A percentile compares a stretch with the other conserved stretches of the same genome.
phyloP scores from a whole-genome alignment of 2,113 vertebrate species.

The Morone saxatilis region DNA sequence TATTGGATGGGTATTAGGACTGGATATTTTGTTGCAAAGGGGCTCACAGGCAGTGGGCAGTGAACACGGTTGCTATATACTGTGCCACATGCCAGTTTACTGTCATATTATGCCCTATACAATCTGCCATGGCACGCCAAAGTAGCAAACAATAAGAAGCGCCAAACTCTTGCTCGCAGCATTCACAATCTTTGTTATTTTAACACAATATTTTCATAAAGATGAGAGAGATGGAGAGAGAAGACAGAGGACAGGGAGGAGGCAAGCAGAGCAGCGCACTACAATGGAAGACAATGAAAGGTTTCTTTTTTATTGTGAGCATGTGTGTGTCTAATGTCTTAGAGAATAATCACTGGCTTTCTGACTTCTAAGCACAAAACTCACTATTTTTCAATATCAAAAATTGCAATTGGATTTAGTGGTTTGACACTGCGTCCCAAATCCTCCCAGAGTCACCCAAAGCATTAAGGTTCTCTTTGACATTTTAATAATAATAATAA shows the following conservation, averaged over 20 bases:
- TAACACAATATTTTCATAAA: neutral
- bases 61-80: neutral
- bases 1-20: slow-evolving; percentile 39
- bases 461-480: neutral
- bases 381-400: neutral
- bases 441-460: neutral
- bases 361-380: neutral
- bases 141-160: neutral
- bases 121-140: neutral
- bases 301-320: neutral
- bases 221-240: neutral
- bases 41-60: slow-evolving; percentile 6
- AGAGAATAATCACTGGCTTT: neutral
- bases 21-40: slow-evolving; percentile 29
- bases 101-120: slow-evolving; percentile 22
- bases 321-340: neutral
- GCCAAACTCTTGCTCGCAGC: too few relatives aligned
- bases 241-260: neutral
- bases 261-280: neutral
- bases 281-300: neutral
- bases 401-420: neutral
- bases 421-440: neutral
- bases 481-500: neutral
- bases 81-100: slow-evolving; percentile 3
- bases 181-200: neutral